Base-by-base conservation (phyloP, 2,113 vertebrate genomes). In the Theristicus caerulescens region DNA sequence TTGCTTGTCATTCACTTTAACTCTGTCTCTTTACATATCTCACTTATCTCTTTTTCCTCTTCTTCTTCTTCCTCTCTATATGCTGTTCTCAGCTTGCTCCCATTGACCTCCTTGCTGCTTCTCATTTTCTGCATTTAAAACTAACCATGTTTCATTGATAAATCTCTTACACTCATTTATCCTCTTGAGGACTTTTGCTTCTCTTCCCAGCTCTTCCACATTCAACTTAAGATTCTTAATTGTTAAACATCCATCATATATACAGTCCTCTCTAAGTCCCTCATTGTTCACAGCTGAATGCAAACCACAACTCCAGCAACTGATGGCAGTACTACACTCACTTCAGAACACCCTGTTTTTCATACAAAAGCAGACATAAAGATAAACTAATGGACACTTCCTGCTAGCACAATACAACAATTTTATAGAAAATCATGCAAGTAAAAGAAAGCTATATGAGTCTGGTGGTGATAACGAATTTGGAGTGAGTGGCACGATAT, bases 161-260 rank as follows among this genome's bases (percentile, higher is more conserved):
- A 94, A 73, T 66, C n/a, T 79, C 79, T 92, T 40, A 57, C 32
- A 64, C 14, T 79, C 31, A n/a, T 80, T 93, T 94, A 77, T 82
- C 67, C 51, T 92, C 64, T 71, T 47, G 51, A 90, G 27, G 49
- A 94, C 65, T 34, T 93, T 46, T 78, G 34, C 49, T 95, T 72
- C 72, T 94, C 52, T 93, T 78, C 19, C 44, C 64, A 90, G 18
- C n/a, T 82, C 73, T 84, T 86, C 76, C 62, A 77, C 26, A 67
- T 83, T 69, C 64, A 90, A 36, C 31, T 88, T 62, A 90, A 90
- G 29, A 93, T 66, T 94, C 36, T 84, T 88, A 93, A 80, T 86
- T 88, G 78, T 66, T 94, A 93, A 88, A 57, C 83, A 90, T 88
- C 59, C 34, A 79, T 88, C 74, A 93, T 11, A 51, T 24, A 36